Evolutionary conservation across 2,888 invertebrate species (phyloP).

Genomic region (Dione vanillae): DNA sequence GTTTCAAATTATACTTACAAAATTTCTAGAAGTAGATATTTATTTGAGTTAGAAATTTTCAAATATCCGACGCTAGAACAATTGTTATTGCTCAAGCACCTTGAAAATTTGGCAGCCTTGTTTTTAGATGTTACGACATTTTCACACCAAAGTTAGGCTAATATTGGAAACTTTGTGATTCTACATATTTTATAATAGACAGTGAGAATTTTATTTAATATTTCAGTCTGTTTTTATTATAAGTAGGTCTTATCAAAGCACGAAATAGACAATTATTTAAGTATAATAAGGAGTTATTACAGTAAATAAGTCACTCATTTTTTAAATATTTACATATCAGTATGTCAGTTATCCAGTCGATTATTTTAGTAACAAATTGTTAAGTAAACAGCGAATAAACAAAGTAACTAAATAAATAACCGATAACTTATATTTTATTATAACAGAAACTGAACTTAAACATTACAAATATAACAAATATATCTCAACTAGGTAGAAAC

Average conservation of each 20-base stretch:
- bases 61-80: slow-evolving; percentile 5
- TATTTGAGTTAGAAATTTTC: slow-evolving; percentile 1
- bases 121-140: slow-evolving; percentile 5
- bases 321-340: no score
- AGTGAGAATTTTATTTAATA: not conserved
- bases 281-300: no score
- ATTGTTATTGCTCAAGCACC: slow-evolving; percentile 23
- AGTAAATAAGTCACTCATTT: no score
- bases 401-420: no score
- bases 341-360: no score
- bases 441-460: not conserved
- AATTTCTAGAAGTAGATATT: not conserved
- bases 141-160: slow-evolving; percentile 7
- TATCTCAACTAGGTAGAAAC: not conserved
- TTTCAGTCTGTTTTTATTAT: no score
- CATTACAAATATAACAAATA: not conserved
- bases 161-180: slow-evolving; percentile 12
- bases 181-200: not conserved
- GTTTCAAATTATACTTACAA: slow-evolving; percentile 9
- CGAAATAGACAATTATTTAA: no score
- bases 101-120: slow-evolving; percentile 2
- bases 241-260: no score
- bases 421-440: no score
- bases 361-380: no score
- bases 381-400: no score